Evolutionary conservation across 2,797 vertebrate species (phyloP).

Genomic region (Paedocypris micromegethes): DNA sequence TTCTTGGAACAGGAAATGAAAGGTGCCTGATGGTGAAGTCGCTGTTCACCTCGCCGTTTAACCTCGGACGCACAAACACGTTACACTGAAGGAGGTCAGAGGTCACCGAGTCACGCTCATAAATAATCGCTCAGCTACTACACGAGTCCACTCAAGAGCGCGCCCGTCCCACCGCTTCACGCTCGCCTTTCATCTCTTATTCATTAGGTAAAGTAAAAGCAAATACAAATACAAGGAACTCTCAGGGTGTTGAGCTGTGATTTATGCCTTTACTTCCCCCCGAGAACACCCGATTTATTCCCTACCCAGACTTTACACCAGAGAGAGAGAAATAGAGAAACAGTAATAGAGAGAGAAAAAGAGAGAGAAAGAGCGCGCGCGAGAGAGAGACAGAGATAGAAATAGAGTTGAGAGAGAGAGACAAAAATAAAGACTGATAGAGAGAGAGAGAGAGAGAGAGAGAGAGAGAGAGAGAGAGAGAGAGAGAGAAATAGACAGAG

Average conservation of each 20-base stretch:
- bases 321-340: slow-evolving; percentile 44
- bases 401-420: too few species aligned
- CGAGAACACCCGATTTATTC: slow-evolving; percentile 71
- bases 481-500: slow-evolving; percentile 26
- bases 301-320: slow-evolving; percentile 63
- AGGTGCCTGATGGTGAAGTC: too few species aligned
- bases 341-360: slow-evolving; percentile 29
- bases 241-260: slow-evolving; percentile 55
- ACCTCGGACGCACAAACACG: too few species aligned
- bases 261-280: slow-evolving; percentile 68
- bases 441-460: too few species aligned
- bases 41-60: too few species aligned
- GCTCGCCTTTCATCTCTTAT: slow-evolving; percentile 65
- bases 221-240: slow-evolving; percentile 67
- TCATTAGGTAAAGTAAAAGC: slow-evolving; percentile 74
- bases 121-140: slow-evolving; percentile 45
- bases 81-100: too few species aligned
- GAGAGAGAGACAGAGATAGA: background rate
- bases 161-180: too few species aligned
- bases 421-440: too few species aligned
- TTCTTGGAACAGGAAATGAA: too few species aligned
- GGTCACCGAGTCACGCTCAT: slow-evolving; percentile 23
- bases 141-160: slow-evolving; percentile 39
- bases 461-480: too few species aligned
- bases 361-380: slow-evolving; percentile 8